Evolutionary conservation across 2,888 invertebrate genomes (phyloP).

Genomic region (Gisinianus flammeolus): DNA sequence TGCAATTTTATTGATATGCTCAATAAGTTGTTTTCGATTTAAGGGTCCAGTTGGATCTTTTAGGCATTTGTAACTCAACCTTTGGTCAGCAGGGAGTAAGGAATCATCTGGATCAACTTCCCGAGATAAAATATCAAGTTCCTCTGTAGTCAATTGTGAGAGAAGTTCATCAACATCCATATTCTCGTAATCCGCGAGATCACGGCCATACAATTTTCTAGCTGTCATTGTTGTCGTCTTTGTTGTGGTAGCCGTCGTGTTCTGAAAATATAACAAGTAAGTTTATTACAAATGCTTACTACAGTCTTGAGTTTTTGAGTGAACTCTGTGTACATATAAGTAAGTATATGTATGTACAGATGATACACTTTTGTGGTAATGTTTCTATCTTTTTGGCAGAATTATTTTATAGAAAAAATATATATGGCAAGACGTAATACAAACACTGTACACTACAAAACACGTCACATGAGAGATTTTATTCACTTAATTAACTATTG

Average conservation of each 20-base stretch:
- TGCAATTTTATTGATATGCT: conserved; percentile 98
- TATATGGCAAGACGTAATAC: too few species aligned
- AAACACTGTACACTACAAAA: too few species aligned
- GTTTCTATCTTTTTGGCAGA: background rate
- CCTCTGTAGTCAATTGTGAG: conserved; percentile 90
- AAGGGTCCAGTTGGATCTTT: conserved; percentile 95
- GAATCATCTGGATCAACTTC: conserved; percentile 99
- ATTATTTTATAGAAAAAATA: too few species aligned
- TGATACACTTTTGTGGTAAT: too few species aligned
- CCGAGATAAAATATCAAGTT: conserved; percentile 95
- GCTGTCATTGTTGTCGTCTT: conserved; percentile 85
- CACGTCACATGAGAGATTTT: too few species aligned
- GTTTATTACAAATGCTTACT: too few species aligned
- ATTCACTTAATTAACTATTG: too few species aligned
- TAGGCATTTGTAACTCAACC: conserved; percentile 94
- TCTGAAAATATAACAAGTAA: conserved; percentile 68
- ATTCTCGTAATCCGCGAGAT: conserved; percentile 88
- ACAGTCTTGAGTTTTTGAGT: too few species aligned
- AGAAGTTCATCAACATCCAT: conserved; percentile 95
- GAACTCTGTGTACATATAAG: too few species aligned
- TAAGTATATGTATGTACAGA: too few species aligned
- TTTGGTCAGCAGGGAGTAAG: conserved; percentile 92
- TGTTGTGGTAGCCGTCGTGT: conserved; percentile 80
- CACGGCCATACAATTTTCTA: conserved; percentile 87
- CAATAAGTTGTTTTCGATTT: conserved; percentile 91